Conservation (phyloP, 2,888 invertebrate species). For the Anaspis maculata region DNA sequence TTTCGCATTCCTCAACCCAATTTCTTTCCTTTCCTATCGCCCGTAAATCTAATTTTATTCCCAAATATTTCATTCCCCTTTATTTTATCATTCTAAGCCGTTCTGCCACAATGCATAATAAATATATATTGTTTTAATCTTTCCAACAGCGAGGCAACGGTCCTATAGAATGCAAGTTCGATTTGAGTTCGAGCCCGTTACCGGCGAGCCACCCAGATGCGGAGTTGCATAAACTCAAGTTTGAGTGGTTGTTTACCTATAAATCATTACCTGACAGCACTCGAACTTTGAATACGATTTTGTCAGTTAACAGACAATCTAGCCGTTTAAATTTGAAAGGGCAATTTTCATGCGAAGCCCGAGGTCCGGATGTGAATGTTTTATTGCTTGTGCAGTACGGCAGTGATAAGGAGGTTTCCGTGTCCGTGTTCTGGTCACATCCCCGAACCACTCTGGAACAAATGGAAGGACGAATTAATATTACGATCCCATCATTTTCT, state of each 20-base stretch:
- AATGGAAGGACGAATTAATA: conserved; percentile 61
- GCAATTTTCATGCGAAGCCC: conserved; percentile 45
- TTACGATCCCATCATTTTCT: conserved; percentile 65
- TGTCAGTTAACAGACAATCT: conserved; percentile 56
- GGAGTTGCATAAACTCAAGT: conserved; percentile 51
- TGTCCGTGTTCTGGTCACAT: conserved; percentile 50
- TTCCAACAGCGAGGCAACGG: conserved; percentile 34
- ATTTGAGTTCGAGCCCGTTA: conserved; percentile 59
- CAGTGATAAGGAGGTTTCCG: conserved; percentile 51
- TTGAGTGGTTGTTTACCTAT: conserved; percentile 48
- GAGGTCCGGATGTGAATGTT: conserved; percentile 49
- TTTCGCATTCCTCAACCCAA: too few relatives aligned
- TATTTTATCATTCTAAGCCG: too few relatives aligned
- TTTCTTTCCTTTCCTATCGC: too few relatives aligned
- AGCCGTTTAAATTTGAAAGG: conserved; percentile 59
- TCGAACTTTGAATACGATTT: conserved; percentile 49
- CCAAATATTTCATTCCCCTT: not conserved
- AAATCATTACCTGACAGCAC: conserved; percentile 45
- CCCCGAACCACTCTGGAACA: conserved; percentile 60
- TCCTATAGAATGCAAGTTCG: conserved; percentile 63
- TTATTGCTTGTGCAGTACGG: conserved; percentile 48
- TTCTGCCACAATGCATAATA: too few relatives aligned
- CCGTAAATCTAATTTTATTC: too few relatives aligned
- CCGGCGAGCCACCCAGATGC: conserved; percentile 42
- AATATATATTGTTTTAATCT: not conserved